Percentiles rank a stretch among this genome's conserved stretches.
Conservation (phyloP, 2,797 vertebrate species). For the Dendrocincla fuliginosa region DNA sequence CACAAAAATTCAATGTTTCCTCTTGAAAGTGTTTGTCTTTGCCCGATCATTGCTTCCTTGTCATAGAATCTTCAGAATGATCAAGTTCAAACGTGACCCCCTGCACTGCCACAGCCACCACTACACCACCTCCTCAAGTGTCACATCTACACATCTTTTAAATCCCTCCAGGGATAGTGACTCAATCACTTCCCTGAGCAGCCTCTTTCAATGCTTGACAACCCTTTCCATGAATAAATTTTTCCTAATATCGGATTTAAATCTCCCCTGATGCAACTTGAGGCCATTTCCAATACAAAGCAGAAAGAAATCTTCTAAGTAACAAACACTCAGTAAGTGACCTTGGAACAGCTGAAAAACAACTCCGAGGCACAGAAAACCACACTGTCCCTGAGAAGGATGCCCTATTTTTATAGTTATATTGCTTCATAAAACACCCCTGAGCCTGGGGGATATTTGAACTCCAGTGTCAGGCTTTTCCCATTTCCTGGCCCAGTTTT, state of each 20-base stretch:
- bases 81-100: neutral
- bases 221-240: neutral
- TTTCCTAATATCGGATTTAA: neutral
- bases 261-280: neutral
- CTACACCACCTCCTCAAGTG: neutral
- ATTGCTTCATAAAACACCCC: conserved; percentile 25
- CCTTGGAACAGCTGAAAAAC: neutral
- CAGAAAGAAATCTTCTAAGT: neutral
- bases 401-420: conserved; percentile 21
- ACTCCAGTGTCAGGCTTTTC: neutral
- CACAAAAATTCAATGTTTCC: neutral
- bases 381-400: neutral
- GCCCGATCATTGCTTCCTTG: neutral
- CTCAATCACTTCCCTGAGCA: neutral
- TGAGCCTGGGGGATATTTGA: neutral
- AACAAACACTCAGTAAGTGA: neutral
- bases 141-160: neutral
- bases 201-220: neutral
- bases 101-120: neutral
- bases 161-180: neutral
- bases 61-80: neutral
- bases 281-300: neutral
- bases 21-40: neutral
- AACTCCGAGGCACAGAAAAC: neutral
- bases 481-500: conserved; percentile 22